A percentile compares a stretch with the other conserved stretches of the same genome.
Evolutionary conservation across 64 coral and sea anemone species (phyloP).

Genomic region (Exaiptasia diaphana): DNA sequence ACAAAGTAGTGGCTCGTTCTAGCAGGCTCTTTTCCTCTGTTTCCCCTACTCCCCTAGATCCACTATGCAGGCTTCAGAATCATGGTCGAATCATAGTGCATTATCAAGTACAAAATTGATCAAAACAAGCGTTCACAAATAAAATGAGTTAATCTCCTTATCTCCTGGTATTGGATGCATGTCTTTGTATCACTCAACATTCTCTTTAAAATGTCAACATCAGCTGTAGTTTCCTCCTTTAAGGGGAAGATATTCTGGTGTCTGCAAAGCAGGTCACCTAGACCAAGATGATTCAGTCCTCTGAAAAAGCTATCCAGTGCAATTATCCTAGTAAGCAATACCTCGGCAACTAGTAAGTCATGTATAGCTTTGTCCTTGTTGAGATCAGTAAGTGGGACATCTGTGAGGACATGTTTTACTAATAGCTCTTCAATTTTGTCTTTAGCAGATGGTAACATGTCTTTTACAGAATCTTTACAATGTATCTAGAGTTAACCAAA

Average conservation of each 20-base stretch:
- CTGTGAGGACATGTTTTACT: neutral
- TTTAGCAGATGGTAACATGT: neutral
- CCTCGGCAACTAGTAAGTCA: constrained; percentile 8
- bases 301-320: constrained; percentile 11
- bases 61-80: too few species aligned
- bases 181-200: too few species aligned
- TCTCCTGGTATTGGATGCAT: too few species aligned
- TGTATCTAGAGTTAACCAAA: too few species aligned
- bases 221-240: constrained; percentile 1
- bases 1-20: too few species aligned
- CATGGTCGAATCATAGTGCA: too few species aligned
- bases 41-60: too few species aligned
- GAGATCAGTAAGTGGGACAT: constrained; percentile 17
- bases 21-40: too few species aligned
- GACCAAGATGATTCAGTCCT: neutral
- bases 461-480: neutral
- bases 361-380: constrained; percentile 20
- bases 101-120: too few species aligned
- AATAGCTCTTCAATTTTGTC: constrained; percentile 14
- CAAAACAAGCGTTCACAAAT: too few species aligned
- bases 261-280: constrained; percentile 17
- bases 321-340: neutral
- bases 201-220: constrained; percentile 18
- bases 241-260: constrained; percentile 5
- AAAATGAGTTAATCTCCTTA: too few species aligned